Percentiles rank a stretch among this genome's conserved stretches.
phyloP scores from a whole-genome alignment of 92 coral and sea anemone species.

The Bergia puertoricense region DNA sequence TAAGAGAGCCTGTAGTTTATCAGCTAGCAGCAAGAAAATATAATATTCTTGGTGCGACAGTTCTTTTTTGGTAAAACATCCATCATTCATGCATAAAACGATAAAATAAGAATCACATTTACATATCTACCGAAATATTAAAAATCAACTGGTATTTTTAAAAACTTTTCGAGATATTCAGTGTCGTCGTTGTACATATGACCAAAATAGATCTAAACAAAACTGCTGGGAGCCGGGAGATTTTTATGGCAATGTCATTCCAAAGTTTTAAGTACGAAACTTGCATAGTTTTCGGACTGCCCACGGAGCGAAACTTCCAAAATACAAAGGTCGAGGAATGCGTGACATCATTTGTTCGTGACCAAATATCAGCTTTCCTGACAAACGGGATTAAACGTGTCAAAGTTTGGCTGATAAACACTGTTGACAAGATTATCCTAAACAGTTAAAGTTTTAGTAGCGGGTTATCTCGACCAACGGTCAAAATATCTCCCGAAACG shows the following conservation, averaged over 20 bases:
- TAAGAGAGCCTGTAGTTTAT: no score
- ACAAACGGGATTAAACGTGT: background rate
- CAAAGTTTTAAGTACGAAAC: no score
- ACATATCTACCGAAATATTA: no score
- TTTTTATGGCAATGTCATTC: background rate
- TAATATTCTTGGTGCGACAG: no score
- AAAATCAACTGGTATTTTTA: no score
- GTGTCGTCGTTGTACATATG: background rate
- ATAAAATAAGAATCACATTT: no score
- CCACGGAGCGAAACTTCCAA: background rate
- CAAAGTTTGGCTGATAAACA: background rate
- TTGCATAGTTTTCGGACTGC: background rate
- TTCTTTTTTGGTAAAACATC: no score
- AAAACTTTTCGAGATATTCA: no score
- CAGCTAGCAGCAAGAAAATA: no score
- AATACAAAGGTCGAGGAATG: background rate
- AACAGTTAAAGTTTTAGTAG: background rate
- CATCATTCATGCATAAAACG: no score
- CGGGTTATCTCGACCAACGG: no score
- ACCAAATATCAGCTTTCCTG: background rate
- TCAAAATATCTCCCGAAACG: background rate
- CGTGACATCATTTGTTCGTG: background rate
- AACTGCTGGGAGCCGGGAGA: background rate
- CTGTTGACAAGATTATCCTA: slow-evolving; percentile 7
- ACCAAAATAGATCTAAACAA: background rate